Conservation (phyloP, 2,113 vertebrate genomes). For the Typhlomys cinereus region DNA sequence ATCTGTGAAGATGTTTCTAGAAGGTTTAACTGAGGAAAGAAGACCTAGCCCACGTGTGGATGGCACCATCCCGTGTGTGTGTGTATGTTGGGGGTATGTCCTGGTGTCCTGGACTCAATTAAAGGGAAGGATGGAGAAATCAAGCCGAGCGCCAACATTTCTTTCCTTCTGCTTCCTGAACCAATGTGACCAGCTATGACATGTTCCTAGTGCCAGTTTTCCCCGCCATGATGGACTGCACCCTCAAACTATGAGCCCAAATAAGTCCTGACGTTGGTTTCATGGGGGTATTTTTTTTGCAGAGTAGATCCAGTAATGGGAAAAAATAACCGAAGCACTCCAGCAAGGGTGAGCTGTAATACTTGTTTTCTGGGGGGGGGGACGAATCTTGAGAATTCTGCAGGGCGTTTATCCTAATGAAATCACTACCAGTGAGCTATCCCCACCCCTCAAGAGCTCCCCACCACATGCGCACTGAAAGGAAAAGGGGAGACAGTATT, state of each 20-base stretch:
- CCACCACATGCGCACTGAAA: background rate
- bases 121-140: background rate
- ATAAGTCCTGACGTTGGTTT: background rate
- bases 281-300: background rate
- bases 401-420: background rate
- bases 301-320: background rate
- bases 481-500: background rate
- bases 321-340: background rate
- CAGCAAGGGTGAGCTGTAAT: background rate
- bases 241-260: background rate
- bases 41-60: background rate
- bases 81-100: too few relatives aligned
- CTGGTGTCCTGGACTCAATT: background rate
- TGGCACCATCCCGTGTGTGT: too few relatives aligned
- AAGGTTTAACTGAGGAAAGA: background rate
- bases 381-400: background rate
- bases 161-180: too few relatives aligned
- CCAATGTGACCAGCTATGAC: background rate
- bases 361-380: background rate
- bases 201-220: too few relatives aligned
- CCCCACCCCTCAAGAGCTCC: background rate
- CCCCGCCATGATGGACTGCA: too few relatives aligned
- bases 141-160: fast-evolving
- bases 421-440: background rate
- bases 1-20: background rate